Evolutionary conservation across 2,888 invertebrate species (phyloP).

Genomic region (Cerastoderma edule): DNA sequence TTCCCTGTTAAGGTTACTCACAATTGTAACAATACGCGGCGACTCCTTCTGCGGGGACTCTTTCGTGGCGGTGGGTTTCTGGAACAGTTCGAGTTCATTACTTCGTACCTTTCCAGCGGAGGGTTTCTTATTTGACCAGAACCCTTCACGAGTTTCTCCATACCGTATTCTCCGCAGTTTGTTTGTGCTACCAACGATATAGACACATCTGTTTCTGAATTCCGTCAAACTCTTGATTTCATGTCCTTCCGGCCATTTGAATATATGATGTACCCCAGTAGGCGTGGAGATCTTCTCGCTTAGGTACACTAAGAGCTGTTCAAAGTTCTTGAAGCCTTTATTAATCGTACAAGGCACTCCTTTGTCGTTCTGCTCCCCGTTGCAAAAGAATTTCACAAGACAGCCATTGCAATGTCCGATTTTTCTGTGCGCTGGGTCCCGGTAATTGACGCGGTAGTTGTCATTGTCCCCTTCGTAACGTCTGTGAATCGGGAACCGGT

Average conservation of each 20-base stretch:
- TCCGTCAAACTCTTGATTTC: conserved; percentile 87
- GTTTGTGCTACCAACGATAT: conserved; percentile 96
- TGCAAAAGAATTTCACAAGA: conserved; percentile 93
- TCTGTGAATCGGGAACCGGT: conserved; percentile 34
- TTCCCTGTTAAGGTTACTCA: conserved; percentile 96
- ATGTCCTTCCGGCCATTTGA: conserved; percentile 93
- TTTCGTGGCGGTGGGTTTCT: conserved; percentile 47
- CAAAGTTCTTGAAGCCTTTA: conserved; percentile 93
- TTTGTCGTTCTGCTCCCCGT: conserved; percentile 96
- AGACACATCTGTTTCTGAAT: conserved; percentile 90
- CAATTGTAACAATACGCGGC: conserved; percentile 90
- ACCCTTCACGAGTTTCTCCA: conserved; percentile 71
- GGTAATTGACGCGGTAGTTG: conserved; percentile 32
- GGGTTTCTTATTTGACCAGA: conserved; percentile 70
- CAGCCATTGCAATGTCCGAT: conserved; percentile 38
- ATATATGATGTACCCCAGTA: conserved; percentile 94
- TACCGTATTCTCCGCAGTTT: conserved; percentile 65
- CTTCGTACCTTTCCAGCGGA: conserved; percentile 66
- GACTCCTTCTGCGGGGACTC: conserved; percentile 86
- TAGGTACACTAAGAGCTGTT: conserved; percentile 93
- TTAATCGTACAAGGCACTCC: conserved; percentile 95
- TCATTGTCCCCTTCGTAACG: conserved; percentile 57
- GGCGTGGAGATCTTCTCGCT: conserved; percentile 94
- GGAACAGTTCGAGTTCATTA: conserved; percentile 70
- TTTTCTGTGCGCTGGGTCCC: conserved; percentile 49